Evolutionary conservation across 2,888 invertebrate species (phyloP).

Genomic region (Cephus nigrinus): DNA sequence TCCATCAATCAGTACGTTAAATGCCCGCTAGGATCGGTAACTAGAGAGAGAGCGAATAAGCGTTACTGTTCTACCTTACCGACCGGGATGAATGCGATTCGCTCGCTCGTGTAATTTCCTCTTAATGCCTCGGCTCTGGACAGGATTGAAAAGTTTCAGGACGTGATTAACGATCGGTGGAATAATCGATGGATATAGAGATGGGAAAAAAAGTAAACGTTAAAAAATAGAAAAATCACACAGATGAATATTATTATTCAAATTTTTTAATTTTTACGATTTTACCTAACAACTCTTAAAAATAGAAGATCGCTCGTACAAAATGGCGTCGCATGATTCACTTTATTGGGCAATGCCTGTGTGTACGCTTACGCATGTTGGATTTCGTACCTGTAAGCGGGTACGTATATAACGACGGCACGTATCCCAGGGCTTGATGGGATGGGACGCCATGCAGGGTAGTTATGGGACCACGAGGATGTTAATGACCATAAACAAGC

Average conservation of each 20-base stretch:
- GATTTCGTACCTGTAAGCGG: background rate
- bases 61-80: background rate
- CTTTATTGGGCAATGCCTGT: background rate
- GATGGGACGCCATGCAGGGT: constrained; percentile 56
- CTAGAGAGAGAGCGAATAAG: background rate
- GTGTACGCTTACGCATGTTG: background rate
- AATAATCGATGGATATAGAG: background rate
- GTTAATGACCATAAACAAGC: constrained; percentile 67
- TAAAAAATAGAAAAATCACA: background rate
- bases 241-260: background rate
- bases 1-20: constrained; percentile 64
- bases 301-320: background rate
- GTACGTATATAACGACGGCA: constrained; percentile 17
- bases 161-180: background rate
- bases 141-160: constrained; percentile 7
- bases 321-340: background rate
- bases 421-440: constrained; percentile 44
- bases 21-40: constrained; percentile 45
- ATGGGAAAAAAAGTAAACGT: background rate
- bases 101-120: constrained; percentile 9
- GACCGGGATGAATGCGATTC: constrained; percentile 3
- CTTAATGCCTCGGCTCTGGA: background rate
- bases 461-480: constrained; percentile 65
- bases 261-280: background rate
- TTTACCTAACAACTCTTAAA: background rate